These are phyloP conservation scores for Schizotus pectinicornis DNA, from an alignment of 2,888 invertebrate species.

Conservation along the genomic window DNA sequence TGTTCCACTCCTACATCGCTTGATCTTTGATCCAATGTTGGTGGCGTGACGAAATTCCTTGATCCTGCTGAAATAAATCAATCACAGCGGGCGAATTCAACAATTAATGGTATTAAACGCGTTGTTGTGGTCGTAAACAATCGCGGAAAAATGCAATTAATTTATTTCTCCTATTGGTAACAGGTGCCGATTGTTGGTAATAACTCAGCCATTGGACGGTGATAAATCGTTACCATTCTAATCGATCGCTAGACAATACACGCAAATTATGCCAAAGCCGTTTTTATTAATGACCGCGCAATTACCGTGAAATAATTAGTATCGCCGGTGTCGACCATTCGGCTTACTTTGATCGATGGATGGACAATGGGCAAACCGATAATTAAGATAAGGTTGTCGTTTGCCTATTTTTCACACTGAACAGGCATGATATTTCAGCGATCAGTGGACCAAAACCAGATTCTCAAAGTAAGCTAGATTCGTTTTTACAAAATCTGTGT, in stretches of 20 bases:
- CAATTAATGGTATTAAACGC: conserved; percentile 12
- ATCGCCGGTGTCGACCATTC: conserved; percentile 1
- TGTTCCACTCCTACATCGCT: not conserved
- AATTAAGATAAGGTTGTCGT: too few species aligned
- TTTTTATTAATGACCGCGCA: conserved; percentile 19
- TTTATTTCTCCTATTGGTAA: conserved; percentile 20
- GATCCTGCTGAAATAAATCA: not conserved
- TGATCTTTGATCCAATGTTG: not conserved
- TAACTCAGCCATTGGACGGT: conserved; percentile 19
- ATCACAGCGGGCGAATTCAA: conserved; percentile 8
- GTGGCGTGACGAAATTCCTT: not conserved
- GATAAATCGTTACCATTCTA: conserved; percentile 25
- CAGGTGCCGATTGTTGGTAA: conserved; percentile 22
- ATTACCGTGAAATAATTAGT: conserved; percentile 11
- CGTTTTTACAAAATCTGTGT: too few species aligned
- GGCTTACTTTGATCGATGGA: conserved; percentile 6
- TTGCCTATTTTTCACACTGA: too few species aligned
- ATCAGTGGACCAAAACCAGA: too few species aligned
- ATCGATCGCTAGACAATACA: conserved; percentile 23
- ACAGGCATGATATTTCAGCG: too few species aligned
- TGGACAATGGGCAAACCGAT: too few species aligned
- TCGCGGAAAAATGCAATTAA: conserved; percentile 19
- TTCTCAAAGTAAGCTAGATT: too few species aligned
- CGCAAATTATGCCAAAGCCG: conserved; percentile 17
- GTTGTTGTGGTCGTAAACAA: not conserved